Conservation (phyloP, 2,113 vertebrate genomes). For the Ia io region DNA sequence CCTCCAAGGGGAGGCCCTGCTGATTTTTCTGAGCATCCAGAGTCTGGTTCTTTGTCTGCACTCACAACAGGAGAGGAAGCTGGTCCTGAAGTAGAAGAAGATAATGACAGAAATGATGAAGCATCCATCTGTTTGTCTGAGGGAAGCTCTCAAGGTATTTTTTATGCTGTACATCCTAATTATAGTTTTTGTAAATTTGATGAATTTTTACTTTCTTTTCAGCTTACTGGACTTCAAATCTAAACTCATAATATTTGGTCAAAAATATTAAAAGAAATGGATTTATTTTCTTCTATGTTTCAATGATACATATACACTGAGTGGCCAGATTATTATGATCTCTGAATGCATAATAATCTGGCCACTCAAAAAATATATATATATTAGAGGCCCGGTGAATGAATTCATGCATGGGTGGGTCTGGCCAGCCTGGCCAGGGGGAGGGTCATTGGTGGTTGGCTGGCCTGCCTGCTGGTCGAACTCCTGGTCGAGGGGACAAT, state of each 20-base stretch:
- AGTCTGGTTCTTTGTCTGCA: slow-evolving; percentile 85
- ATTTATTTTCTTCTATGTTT: background rate
- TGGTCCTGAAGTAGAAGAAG: slow-evolving; percentile 88
- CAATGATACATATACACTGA: background rate
- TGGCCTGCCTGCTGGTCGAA: no score
- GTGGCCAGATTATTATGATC: no score
- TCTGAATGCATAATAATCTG: no score
- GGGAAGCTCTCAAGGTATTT: slow-evolving; percentile 90
- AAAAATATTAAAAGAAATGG: slow-evolving; percentile 14
- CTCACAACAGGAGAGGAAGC: slow-evolving; percentile 88
- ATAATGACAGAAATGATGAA: slow-evolving; percentile 91
- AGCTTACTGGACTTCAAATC: slow-evolving; percentile 17
- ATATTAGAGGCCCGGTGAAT: no score
- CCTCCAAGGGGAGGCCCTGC: slow-evolving; percentile 95
- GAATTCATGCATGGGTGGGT: no score
- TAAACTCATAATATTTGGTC: slow-evolving; percentile 24
- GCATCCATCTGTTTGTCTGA: slow-evolving; percentile 94
- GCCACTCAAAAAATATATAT: no score
- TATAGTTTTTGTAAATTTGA: slow-evolving; percentile 3
- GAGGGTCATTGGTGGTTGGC: no score
- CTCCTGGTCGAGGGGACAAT: no score
- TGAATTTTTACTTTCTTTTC: slow-evolving; percentile 44
- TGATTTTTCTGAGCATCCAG: slow-evolving; percentile 90
- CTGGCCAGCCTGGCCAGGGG: no score
- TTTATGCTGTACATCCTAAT: slow-evolving; percentile 18